Evolutionary conservation across 2,797 vertebrate species (phyloP), one percentile per base, ranked within the genome.

Genomic region (Sebastes vulpes): DNA sequence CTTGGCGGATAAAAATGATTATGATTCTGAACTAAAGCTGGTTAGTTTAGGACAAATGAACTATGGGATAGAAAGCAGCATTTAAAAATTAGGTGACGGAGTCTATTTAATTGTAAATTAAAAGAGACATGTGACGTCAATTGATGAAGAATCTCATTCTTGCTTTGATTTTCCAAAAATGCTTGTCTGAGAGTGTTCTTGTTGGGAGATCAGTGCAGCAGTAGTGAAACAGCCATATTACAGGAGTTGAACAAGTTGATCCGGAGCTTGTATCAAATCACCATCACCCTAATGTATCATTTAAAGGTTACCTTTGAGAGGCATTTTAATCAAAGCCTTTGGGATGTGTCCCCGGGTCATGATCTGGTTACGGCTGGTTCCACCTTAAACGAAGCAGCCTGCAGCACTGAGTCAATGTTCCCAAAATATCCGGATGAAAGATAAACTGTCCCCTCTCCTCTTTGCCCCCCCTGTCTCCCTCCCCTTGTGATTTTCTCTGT

Each of bases 341-440:
- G 85, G 77, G 75, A 78, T 67, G 79, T 73, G 72, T 59, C 65
- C 81, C 61, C 26, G 23, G 70, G 79, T 85, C 66, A 28, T 60
- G 64, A 78, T 59, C 85, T 84, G 54, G 79, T 87, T 75, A 83
- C 52, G 52, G 65, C 74, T 79, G 25, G 75, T 87, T 91, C 79
- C 88, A 83, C 83, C 88, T 89, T 86, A 88, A 93, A 91, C 53
- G 71, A 84, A 81, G 75, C 72, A 61, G 85, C 85, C 70, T 74
- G 74, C 67, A 79, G 77, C 79, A 26, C 69, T 93, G 91, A 93
- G 87, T 69, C 84, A 65, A 88, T 91, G 92, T 90, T 95, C 95
- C 94, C 84, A 95, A 96, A 96, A 96, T 96, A 96, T 96, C 95
- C 21, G 57, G 67, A 83, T 91, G 93, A 93, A 94, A 96, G 90